phyloP scores from a whole-genome alignment of 1,140 invertebrate genomes.

The Paracyclopina nana region DNA sequence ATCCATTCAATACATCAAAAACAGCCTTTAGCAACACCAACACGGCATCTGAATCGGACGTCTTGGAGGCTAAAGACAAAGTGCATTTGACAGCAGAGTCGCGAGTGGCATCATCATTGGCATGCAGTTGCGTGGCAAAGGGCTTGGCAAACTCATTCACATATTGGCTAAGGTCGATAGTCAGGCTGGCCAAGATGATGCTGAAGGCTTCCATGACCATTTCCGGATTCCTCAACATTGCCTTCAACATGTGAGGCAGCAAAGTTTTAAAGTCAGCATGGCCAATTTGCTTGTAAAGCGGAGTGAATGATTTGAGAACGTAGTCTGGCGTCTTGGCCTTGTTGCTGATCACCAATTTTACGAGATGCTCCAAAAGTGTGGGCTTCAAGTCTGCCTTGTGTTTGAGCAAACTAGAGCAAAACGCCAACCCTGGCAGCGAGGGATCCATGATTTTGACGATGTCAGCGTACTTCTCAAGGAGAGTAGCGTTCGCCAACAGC shows the following conservation, averaged over 20 bases:
- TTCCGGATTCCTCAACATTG: constrained; percentile 83
- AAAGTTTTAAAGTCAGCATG: constrained; percentile 54
- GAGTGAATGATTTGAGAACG: too few relatives aligned
- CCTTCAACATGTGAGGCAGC: constrained; percentile 65
- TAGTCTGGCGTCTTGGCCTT: too few relatives aligned
- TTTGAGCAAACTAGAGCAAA: too few relatives aligned
- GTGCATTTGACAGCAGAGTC: constrained; percentile 45
- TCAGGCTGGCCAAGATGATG: constrained; percentile 43
- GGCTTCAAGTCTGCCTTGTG: constrained; percentile 28
- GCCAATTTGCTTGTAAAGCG: constrained; percentile 40
- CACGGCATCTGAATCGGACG: constrained; percentile 43
- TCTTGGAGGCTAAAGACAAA: constrained; percentile 45
- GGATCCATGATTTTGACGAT: too few relatives aligned
- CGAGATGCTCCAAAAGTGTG: constrained; percentile 46
- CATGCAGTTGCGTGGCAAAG: constrained; percentile 50
- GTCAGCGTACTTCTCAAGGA: too few relatives aligned
- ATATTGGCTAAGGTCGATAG: constrained; percentile 56
- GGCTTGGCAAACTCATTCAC: constrained; percentile 58
- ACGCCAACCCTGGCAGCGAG: too few relatives aligned
- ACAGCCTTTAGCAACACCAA: constrained; percentile 45
- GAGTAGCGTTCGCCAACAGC: too few relatives aligned
- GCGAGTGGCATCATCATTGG: constrained; percentile 56
- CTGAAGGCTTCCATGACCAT: constrained; percentile 60
- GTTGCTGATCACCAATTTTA: constrained; percentile 55
- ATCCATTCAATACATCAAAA: constrained; percentile 67